Conservation (phyloP, 1,140 invertebrate species). For the Diorhabda elongata region DNA sequence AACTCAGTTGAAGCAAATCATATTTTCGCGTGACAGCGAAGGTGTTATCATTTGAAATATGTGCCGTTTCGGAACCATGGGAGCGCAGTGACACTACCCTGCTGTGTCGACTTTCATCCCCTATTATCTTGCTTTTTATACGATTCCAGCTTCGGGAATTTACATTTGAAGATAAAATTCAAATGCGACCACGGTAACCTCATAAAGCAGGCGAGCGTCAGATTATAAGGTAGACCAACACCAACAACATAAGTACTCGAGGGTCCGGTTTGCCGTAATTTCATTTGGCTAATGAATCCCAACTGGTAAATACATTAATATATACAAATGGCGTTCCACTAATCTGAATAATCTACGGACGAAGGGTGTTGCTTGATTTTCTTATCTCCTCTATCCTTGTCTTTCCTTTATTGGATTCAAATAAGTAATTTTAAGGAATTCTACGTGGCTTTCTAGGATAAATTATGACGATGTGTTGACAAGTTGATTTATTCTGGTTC, state of each 20-base stretch:
- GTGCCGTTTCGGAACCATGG: background rate
- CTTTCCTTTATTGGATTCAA: slow-evolving; percentile 4
- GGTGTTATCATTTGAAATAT: slow-evolving; percentile 1
- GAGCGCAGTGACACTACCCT: background rate
- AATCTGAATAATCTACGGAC: slow-evolving; percentile 35
- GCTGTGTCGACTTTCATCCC: slow-evolving; percentile 1
- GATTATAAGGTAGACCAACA: slow-evolving; percentile 22
- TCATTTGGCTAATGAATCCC: slow-evolving; percentile 43
- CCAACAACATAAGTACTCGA: slow-evolving; percentile 20
- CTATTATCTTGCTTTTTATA: slow-evolving; percentile 1
- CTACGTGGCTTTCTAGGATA: background rate
- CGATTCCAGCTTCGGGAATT: slow-evolving; percentile 1
- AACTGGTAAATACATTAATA: slow-evolving; percentile 44
- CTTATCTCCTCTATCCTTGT: background rate
- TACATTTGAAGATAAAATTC: slow-evolving; percentile 24
- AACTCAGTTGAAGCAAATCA: background rate
- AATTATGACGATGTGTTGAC: background rate
- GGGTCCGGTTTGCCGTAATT: slow-evolving; percentile 37
- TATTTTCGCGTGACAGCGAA: background rate
- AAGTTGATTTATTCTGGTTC: too few species aligned
- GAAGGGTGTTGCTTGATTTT: slow-evolving; percentile 5
- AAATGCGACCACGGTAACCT: slow-evolving; percentile 23
- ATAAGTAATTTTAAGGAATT: slow-evolving; percentile 17
- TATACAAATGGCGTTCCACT: slow-evolving; percentile 43
- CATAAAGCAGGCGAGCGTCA: slow-evolving; percentile 21